Evolutionary conservation across 2,797 vertebrate genomes (phyloP), one percentile per base, ranked within the genome.

Genomic region (Thripadectes ignobilis): DNA sequence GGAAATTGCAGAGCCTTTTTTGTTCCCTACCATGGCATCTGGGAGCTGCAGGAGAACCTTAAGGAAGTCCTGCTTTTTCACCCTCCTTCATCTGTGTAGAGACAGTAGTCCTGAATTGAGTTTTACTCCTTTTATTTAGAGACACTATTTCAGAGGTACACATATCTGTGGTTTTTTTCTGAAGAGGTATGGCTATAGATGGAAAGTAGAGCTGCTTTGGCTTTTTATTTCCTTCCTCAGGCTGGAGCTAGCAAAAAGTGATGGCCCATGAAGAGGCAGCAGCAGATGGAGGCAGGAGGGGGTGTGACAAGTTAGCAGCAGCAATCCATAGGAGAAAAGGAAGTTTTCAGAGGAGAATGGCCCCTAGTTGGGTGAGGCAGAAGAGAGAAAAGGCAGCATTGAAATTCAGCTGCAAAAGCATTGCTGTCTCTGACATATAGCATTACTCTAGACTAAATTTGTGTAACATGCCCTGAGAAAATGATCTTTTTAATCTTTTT

Each of bases 201-300:
- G 39, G 17, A 52, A 76, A 88, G 34, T 1, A 71, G 22, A 89
- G 21, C 43, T 76, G 23, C 36, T 87, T 54, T 55, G 45, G 12
- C 8, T 7, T 13, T 15, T 27, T 26, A 49, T 49, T 49, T 66
- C 26, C 43, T 58, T 32, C 9, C 20, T 15, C 16, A 27, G 75
- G 14, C 54, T 82, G 55, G 58, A 89, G 27, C 41, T 48, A 66
- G 59, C 1, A 24, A 82, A 72, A 58, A 76, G n/a, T 24, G 43
- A 76, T 69, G 79, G 82, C 71, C 79, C 55, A 6, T 24, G 88
- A 72, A 71, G 72, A 89, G 41, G 51, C 63, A 68, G 67, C 27
- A 43, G 91, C 92, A 94, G 90, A 85, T 79, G 85, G 92, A 93
- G 58, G 71, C 78, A 87, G 79, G 75, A 94, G 79, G 45, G 72